Evolutionary conservation across 2,797 vertebrate genomes (phyloP).

Genomic region (Sebastes taczanowskii): DNA sequence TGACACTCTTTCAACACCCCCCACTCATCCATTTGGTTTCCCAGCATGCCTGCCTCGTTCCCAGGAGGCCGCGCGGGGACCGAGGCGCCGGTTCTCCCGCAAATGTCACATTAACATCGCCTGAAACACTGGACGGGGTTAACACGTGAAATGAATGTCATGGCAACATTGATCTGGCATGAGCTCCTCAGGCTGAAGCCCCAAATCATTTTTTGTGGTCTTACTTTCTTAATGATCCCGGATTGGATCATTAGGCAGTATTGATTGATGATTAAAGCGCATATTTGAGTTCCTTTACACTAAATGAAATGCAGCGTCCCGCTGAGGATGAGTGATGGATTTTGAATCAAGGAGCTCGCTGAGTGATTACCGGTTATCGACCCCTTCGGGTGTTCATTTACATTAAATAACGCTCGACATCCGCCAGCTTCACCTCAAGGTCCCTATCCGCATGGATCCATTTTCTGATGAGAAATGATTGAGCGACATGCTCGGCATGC

Average conservation of each 20-base stretch:
- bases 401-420: constrained; percentile 27
- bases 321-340: constrained; percentile 13
- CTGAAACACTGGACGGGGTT: constrained; percentile 35
- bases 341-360: constrained; percentile 7
- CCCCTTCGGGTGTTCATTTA: constrained; percentile 16
- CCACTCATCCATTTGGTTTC: constrained; percentile 33
- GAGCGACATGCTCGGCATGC: constrained; percentile 1
- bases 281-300: constrained; percentile 26
- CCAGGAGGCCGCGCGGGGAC: constrained; percentile 14
- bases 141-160: constrained; percentile 54
- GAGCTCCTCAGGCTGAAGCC: constrained; percentile 23
- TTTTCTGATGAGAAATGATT: constrained; percentile 35
- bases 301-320: constrained; percentile 19
- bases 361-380: constrained; percentile 54
- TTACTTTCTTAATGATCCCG: constrained; percentile 28
- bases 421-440: constrained; percentile 1
- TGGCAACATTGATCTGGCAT: constrained; percentile 48
- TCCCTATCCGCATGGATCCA: constrained; percentile 17
- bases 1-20: constrained; percentile 25
- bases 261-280: constrained; percentile 21
- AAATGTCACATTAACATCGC: constrained; percentile 75
- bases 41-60: constrained; percentile 42
- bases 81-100: constrained; percentile 19
- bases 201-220: constrained; percentile 13
- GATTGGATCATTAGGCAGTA: constrained; percentile 11